Percentiles rank a stretch among this genome's conserved stretches.
Evolutionary conservation across 1,140 invertebrate genomes (phyloP).

Genomic region (Zaprionus capensis): DNA sequence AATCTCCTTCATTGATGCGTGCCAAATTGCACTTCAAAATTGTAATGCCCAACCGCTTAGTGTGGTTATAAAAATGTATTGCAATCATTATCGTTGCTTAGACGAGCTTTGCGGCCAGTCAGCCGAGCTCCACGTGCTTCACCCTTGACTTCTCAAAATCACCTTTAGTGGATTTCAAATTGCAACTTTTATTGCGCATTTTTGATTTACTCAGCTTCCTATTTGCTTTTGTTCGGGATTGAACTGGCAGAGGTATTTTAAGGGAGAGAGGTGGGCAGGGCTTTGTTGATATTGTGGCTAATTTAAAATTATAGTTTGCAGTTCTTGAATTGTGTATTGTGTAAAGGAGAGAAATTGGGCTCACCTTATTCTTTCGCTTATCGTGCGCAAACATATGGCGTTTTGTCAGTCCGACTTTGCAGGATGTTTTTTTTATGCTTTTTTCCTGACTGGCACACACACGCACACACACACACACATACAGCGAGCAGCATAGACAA

Average conservation of each 20-base stretch:
- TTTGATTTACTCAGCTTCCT: constrained; percentile 66
- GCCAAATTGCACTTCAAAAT: constrained; percentile 67
- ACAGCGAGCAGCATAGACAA: constrained; percentile 48
- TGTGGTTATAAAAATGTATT: constrained; percentile 74
- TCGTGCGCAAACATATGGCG: constrained; percentile 77
- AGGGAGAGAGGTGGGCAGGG: not conserved
- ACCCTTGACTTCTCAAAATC: constrained; percentile 6
- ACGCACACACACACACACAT: constrained; percentile 24
- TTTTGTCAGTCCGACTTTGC: constrained; percentile 68
- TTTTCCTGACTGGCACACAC: constrained; percentile 35
- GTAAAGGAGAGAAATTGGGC: constrained; percentile 11
- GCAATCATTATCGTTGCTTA: constrained; percentile 80
- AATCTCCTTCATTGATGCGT: constrained; percentile 48
- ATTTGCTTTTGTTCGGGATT: constrained; percentile 40
- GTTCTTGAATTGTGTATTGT: constrained; percentile 40
- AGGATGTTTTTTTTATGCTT: constrained; percentile 38
- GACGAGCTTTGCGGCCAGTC: constrained; percentile 59
- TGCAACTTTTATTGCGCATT: constrained; percentile 73
- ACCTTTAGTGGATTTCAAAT: constrained; percentile 64
- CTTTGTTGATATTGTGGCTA: constrained; percentile 46
- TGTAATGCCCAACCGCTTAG: constrained; percentile 68
- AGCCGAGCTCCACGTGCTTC: not conserved
- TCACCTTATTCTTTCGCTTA: constrained; percentile 40
- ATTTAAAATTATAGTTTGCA: constrained; percentile 77
- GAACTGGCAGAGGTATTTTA: not conserved